phyloP scores from a whole-genome alignment of 1,140 invertebrate species.

The Octopus sinensis region DNA sequence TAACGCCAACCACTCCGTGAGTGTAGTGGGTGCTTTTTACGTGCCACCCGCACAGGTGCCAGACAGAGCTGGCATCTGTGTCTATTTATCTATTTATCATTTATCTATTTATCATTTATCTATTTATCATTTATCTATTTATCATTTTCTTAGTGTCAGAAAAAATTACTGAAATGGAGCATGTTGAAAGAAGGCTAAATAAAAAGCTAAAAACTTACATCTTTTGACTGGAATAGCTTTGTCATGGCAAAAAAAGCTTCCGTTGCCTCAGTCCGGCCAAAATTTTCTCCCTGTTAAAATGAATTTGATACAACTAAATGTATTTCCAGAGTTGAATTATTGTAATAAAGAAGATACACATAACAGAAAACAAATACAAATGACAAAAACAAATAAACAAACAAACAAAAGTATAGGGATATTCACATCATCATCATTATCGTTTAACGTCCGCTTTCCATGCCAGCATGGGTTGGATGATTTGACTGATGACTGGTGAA shows the following conservation, averaged over 20 bases:
- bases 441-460: background rate
- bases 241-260: slow-evolving; percentile 99
- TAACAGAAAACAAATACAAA: background rate
- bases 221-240: slow-evolving; percentile 95
- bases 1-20: no score
- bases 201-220: slow-evolving; percentile 63
- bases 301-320: background rate
- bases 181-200: background rate
- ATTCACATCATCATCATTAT: background rate
- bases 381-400: background rate
- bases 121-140: no score
- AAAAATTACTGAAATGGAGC: background rate
- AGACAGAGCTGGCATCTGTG: no score
- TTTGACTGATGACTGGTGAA: no score
- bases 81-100: no score
- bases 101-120: no score
- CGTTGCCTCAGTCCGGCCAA: slow-evolving; percentile 91
- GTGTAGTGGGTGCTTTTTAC: no score
- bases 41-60: no score
- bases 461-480: no score
- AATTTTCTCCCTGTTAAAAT: slow-evolving; percentile 72
- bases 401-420: background rate
- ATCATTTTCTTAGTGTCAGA: no score
- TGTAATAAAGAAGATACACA: background rate
- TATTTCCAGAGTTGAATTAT: background rate